Evolutionary conservation across 2,113 vertebrate species (phyloP).

Genomic region (Hystrix cristata): DNA sequence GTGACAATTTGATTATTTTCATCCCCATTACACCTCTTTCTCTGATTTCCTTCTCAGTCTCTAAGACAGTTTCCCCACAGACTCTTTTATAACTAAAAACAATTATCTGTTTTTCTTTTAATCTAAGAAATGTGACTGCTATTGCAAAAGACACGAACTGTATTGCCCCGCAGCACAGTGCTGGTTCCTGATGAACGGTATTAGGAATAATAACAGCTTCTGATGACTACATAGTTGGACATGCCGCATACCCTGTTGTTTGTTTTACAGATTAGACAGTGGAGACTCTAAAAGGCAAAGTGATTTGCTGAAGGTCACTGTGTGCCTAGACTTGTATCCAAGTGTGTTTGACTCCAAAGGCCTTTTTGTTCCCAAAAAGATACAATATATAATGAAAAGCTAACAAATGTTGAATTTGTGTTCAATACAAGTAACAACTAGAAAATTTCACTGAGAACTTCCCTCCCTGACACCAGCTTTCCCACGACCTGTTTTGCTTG

Average conservation of each 20-base stretch:
- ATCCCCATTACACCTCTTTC: background rate
- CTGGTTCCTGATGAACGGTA: slow-evolving; percentile 17
- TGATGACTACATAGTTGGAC: slow-evolving; percentile 22
- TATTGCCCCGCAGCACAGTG: background rate
- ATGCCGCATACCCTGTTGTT: slow-evolving; percentile 18
- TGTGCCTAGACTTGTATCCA: slow-evolving; percentile 10
- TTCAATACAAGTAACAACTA: slow-evolving; percentile 58
- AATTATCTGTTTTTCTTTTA: slow-evolving; percentile 43
- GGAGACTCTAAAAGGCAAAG: slow-evolving; percentile 35
- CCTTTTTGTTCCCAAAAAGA: slow-evolving; percentile 41
- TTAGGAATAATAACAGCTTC: slow-evolving; percentile 39
- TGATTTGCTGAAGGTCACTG: background rate
- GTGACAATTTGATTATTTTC: background rate
- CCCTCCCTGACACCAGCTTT: slow-evolving; percentile 42
- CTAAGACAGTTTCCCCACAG: background rate
- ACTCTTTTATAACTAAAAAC: slow-evolving; percentile 49
- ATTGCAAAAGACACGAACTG: slow-evolving; percentile 19
- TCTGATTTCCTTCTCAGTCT: background rate
- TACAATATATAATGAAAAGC: background rate
- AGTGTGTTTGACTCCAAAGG: slow-evolving; percentile 23
- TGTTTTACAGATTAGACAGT: slow-evolving; percentile 51
- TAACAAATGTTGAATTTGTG: slow-evolving; percentile 18
- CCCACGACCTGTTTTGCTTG: slow-evolving; percentile 75
- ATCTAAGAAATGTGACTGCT: slow-evolving; percentile 18
- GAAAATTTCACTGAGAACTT: slow-evolving; percentile 33